phyloP scores from a whole-genome alignment of 2,113 vertebrate genomes.

The Macquaria ambigua region DNA sequence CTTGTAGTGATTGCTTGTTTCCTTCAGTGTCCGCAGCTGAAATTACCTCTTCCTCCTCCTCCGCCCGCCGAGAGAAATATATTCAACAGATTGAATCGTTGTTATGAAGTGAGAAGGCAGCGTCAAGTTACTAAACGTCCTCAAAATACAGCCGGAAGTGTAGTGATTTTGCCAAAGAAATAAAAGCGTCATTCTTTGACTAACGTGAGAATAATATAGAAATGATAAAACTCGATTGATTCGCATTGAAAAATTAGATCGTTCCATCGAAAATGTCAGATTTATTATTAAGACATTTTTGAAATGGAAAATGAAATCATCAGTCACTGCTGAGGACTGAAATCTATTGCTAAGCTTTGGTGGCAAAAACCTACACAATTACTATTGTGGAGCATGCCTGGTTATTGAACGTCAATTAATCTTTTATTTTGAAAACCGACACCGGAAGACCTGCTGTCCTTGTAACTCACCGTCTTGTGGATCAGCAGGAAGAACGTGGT shows the following conservation, averaged over 20 bases:
- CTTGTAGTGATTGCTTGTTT: not conserved
- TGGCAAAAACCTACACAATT: not conserved
- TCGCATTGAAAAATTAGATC: no score
- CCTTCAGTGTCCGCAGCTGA: not conserved
- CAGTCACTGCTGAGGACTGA: not conserved
- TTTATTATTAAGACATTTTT: not conserved
- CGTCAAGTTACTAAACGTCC: not conserved
- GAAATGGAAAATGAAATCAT: not conserved
- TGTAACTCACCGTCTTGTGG: no score
- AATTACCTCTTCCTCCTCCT: conserved; percentile 8
- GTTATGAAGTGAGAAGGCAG: not conserved
- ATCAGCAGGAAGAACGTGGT: not conserved
- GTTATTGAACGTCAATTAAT: not conserved
- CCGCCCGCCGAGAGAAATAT: not conserved
- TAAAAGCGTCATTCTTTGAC: not conserved
- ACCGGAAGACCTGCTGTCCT: not conserved
- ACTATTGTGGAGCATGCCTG: not conserved
- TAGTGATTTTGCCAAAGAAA: accelerated
- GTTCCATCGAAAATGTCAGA: not conserved
- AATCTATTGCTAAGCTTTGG: not conserved
- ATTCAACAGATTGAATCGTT: conserved; percentile 15
- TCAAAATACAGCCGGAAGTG: not conserved
- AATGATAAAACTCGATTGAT: no score
- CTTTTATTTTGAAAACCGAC: conserved; percentile 40
- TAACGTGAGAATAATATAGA: no score